Evolutionary conservation across 2,888 invertebrate species (phyloP).

Genomic region (Ectropis crepuscularia): DNA sequence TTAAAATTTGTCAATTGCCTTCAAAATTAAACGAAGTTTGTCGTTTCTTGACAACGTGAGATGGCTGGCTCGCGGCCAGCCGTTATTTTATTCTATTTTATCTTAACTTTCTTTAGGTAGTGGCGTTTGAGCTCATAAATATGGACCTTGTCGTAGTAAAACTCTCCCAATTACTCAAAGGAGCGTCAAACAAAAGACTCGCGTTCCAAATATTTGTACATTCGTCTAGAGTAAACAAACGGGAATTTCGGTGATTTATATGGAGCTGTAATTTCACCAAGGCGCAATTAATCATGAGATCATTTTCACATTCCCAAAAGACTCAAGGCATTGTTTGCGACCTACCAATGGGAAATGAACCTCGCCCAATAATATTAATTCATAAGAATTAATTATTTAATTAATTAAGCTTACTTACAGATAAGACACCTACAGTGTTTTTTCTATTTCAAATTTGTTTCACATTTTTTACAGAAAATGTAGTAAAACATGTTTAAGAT

Average conservation of each 20-base stretch:
- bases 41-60: constrained; percentile 62
- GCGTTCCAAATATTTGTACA: constrained; percentile 30
- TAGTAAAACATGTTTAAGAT: background rate
- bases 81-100: constrained; percentile 52
- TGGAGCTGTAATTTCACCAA: constrained; percentile 35
- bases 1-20: constrained; percentile 71
- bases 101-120: constrained; percentile 46
- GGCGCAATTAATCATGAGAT: constrained; percentile 48
- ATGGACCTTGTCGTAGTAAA: constrained; percentile 28
- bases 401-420: too few species aligned
- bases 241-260: constrained; percentile 34
- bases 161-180: constrained; percentile 33
- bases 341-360: constrained; percentile 51
- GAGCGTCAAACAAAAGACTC: constrained; percentile 34
- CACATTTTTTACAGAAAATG: background rate
- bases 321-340: constrained; percentile 45
- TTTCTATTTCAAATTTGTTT: too few species aligned
- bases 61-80: constrained; percentile 66
- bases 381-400: constrained; percentile 46
- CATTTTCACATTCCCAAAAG: constrained; percentile 42
- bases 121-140: constrained; percentile 30
- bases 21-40: constrained; percentile 69
- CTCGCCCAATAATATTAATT: constrained; percentile 48
- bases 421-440: too few species aligned
- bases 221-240: constrained; percentile 27